A percentile compares a stretch with the other conserved stretches of the same genome.
These are phyloP conservation scores for Rhyacophila evoluta DNA, from an alignment of 2,888 invertebrate species.

Conservation along the genomic window DNA sequence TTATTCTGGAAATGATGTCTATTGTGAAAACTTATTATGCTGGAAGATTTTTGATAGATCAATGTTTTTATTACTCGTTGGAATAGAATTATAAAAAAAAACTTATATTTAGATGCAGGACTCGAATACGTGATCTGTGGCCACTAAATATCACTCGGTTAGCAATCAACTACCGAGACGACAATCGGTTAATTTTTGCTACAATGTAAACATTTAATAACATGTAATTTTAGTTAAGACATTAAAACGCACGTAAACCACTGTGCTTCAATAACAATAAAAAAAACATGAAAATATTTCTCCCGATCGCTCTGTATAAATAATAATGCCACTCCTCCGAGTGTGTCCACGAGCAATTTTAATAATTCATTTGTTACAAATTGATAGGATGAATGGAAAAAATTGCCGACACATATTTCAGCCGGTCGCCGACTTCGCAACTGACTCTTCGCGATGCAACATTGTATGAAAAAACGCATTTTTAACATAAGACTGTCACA, in stretches of 20 bases:
- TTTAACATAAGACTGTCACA: neutral
- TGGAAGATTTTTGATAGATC: no score
- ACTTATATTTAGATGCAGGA: no score
- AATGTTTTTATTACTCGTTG: no score
- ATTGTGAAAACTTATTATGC: no score
- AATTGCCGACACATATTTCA: slow-evolving; percentile 9
- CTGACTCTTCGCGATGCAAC: neutral
- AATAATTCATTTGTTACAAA: slow-evolving; percentile 22
- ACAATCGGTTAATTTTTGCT: no score
- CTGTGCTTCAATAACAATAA: no score
- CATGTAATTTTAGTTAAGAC: neutral
- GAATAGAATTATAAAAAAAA: no score
- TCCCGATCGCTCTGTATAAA: neutral
- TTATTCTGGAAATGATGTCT: no score
- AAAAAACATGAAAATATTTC: neutral
- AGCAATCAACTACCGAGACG: no score
- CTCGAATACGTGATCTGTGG: no score
- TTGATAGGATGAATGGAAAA: slow-evolving; percentile 22
- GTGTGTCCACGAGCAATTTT: slow-evolving; percentile 6
- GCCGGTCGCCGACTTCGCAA: neutral
- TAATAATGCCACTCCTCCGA: neutral
- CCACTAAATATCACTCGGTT: no score
- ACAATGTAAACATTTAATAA: neutral
- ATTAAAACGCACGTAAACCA: neutral
- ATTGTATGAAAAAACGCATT: neutral